Conservation (phyloP, 2,888 invertebrate genomes). For the Aspidiotus rigidus region DNA sequence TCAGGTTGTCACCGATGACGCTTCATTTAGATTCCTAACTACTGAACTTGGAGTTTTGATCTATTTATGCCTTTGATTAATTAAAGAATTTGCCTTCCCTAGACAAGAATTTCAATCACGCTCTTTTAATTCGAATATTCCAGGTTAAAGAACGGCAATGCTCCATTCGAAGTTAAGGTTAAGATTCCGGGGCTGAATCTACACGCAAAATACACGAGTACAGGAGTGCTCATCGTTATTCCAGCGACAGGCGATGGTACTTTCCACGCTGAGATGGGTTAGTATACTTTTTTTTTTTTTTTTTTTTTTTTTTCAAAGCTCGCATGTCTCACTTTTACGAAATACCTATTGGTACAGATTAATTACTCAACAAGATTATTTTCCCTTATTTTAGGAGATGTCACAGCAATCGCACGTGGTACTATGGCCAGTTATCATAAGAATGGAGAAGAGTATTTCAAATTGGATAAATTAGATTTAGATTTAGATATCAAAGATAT, state of each 20-base stretch:
- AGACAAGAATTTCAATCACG: too few species aligned
- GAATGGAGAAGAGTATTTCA: conserved; percentile 49
- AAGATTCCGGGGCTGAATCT: conserved; percentile 57
- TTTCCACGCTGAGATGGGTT: conserved; percentile 54
- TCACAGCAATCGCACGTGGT: conserved; percentile 52
- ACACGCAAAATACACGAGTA: conserved; percentile 57
- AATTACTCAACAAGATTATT: neutral
- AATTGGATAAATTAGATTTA: conserved; percentile 54
- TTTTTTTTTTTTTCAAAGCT: neutral
- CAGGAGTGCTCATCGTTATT: conserved; percentile 58
- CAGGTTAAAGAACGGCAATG: conserved; percentile 51
- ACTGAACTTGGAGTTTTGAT: conserved; percentile 25
- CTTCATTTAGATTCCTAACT: too few species aligned
- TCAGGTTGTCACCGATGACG: too few species aligned
- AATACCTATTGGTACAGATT: neutral
- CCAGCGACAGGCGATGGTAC: conserved; percentile 63
- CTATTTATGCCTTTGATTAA: too few species aligned
- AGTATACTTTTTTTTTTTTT: neutral
- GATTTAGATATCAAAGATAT: conserved; percentile 54
- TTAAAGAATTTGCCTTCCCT: too few species aligned
- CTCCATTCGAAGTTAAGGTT: conserved; percentile 56
- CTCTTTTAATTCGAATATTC: conserved; percentile 24
- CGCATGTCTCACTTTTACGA: neutral
- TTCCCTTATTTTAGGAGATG: conserved; percentile 46
- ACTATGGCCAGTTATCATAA: conserved; percentile 45